Base-by-base conservation (phyloP, 1,140 invertebrate species). In the Ostrea edulis region DNA sequence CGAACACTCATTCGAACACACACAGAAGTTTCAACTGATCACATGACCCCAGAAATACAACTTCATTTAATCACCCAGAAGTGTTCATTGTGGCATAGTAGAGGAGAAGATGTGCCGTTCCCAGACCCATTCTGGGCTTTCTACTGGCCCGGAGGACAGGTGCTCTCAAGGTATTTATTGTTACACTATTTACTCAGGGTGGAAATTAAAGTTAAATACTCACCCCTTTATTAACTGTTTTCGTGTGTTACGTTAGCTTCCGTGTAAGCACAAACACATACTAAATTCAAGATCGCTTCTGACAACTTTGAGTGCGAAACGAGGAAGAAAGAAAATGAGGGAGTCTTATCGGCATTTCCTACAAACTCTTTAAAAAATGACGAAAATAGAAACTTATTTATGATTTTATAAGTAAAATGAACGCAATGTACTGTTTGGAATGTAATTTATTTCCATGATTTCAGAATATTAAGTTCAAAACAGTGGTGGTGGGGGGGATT, bases 71-170 rank as follows among this genome's bases (percentile, higher is more conserved):
- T 94, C 9, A 94, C 93, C n/a, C 90, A 86, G 11, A 85, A 89
- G 8, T 93, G 93, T 89, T 62, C 85, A 1, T 88, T 94, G 11
- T 93, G 93, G 93, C 77, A 84, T 8, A 86, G 85, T 12, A 83
- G 68, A n/a, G 89, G 68, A 14, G 89, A 91, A 11, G 65, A 90
- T 17, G 87, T 85, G 44, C 91, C 91, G 3, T 93, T 93, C 87
- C n/a, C 68, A 14, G 93, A 94, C 84, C 93, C 93, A 11, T 94
- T 88, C 82, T 94, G 93, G 93, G 93, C 93, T 11, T 94, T 94
- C 89, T 94, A 93, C 82, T 94, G 93, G 93, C 93, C 93, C 20
- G 93, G 93, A 22, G 93, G 93, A 81, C 93, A 94, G 83, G 92
- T 87, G 22, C 68, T 94, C 54, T 91, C 93, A 22, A 93, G 93